A percentile compares a stretch with the other conserved stretches of the same genome.
phyloP scores from a whole-genome alignment of 2,888 invertebrate genomes.

The Erynnis tages region DNA sequence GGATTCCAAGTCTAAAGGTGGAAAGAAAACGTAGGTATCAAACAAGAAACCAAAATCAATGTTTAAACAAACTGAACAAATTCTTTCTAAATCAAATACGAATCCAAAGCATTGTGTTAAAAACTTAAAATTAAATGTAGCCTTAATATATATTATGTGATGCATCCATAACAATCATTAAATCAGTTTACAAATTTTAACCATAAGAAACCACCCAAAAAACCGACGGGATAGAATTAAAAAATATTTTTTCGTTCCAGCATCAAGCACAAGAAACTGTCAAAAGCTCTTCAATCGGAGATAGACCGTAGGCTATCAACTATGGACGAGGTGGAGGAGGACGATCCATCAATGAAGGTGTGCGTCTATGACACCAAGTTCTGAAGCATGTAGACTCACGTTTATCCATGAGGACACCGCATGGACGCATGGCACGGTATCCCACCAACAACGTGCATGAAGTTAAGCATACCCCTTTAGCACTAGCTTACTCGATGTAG shows the following conservation, averaged over 20 bases:
- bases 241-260: no score
- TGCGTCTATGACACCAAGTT: slow-evolving; percentile 76
- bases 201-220: no score
- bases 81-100: no score
- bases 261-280: slow-evolving; percentile 86
- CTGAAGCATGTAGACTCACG: slow-evolving; percentile 49
- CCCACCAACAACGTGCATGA: slow-evolving; percentile 41
- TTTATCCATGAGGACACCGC: slow-evolving; percentile 35
- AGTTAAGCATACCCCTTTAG: slow-evolving; percentile 32
- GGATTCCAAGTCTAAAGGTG: slow-evolving; percentile 60
- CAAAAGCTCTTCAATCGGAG: slow-evolving; percentile 84
- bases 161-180: no score
- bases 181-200: no score
- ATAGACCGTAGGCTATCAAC: slow-evolving; percentile 87
- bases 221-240: no score
- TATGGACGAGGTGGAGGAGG: slow-evolving; percentile 93
- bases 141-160: no score
- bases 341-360: slow-evolving; percentile 82
- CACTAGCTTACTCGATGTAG: slow-evolving; percentile 17
- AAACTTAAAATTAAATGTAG: no score
- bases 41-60: no score
- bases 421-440: slow-evolving; percentile 46
- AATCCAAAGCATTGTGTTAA: no score
- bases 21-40: slow-evolving; percentile 69
- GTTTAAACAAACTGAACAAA: no score